A percentile compares a stretch with the other conserved stretches of the same genome.
These are phyloP conservation scores for Dermolepida albohirtum DNA, from an alignment of 2,888 invertebrate species.

Conservation along the genomic window DNA sequence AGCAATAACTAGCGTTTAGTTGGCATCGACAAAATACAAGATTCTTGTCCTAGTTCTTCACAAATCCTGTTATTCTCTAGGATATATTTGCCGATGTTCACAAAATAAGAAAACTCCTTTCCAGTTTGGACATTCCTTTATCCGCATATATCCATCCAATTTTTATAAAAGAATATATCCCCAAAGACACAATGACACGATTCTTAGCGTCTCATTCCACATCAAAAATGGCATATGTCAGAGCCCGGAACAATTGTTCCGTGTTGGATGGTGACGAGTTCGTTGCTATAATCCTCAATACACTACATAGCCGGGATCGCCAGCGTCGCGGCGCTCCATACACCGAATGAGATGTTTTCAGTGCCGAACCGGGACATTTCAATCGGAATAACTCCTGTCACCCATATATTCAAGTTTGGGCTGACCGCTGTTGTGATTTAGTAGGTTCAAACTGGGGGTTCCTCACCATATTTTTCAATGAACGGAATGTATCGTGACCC, in stretches of 20 bases:
- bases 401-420: slow-evolving; percentile 58
- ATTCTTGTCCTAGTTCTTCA: too few relatives aligned
- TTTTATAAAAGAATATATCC: slow-evolving; percentile 9
- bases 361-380: slow-evolving; percentile 49
- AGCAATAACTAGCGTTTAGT: too few relatives aligned
- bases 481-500: slow-evolving; percentile 35
- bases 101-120: neutral
- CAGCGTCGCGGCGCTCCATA: slow-evolving; percentile 4
- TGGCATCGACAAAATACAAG: too few relatives aligned
- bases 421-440: slow-evolving; percentile 55
- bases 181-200: slow-evolving; percentile 14
- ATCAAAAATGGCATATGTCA: slow-evolving; percentile 1
- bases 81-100: neutral
- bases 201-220: slow-evolving; percentile 17
- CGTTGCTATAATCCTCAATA: slow-evolving; percentile 9
- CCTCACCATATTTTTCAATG: slow-evolving; percentile 39
- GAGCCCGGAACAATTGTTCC: slow-evolving; percentile 20
- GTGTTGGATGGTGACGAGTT: slow-evolving; percentile 3
- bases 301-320: slow-evolving; percentile 1
- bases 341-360: slow-evolving; percentile 40
- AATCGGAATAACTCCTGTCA: slow-evolving; percentile 50
- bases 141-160: neutral
- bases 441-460: slow-evolving; percentile 40
- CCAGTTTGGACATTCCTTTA: neutral
- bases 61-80: too few relatives aligned